Base-by-base conservation (phyloP, 2,797 vertebrate genomes). In the Hirundo rustica region DNA sequence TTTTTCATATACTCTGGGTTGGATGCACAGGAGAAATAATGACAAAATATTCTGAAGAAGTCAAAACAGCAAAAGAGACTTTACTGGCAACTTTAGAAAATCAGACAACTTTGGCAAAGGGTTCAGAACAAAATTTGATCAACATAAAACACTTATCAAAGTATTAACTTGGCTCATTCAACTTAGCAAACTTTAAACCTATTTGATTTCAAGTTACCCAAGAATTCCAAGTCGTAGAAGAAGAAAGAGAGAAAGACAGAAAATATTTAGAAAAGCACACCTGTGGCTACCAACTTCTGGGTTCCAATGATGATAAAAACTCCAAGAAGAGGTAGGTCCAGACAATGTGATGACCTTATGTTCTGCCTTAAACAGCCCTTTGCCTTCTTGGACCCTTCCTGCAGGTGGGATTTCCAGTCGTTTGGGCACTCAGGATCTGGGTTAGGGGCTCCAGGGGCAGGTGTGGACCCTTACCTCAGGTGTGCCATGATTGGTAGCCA, bases 201-300 rank as follows among this genome's bases (percentile, higher is more conserved):
- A 1, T n/a, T 76, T 0, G 0, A 68, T 61, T 61, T 68, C 38
- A 29, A 68, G 38, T 61, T 54, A 61, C 2, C 21, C 13, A 47
- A 47, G 34, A 47, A 62, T 54, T 70, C 13, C 30, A 47, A 47
- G 14, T 12, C 9, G 7, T 21, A 38, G 13, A 61, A 70, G 47
- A 71, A 61, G 23, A 45, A 65, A 50, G 27, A 84, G 12, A 65
- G 13, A 67, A 53, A 19, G 13, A 29, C 10, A 60, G 19, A 40
- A 70, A 47, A 40, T 0, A 21, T 40, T 54, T 17, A 54, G 40
- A 47, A 77, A 61, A 77, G 6, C 11, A 40, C 9, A 30, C 8
- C 17, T 40, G 47, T 15, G 17, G 6, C 34, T 62, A 53, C 8
- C 20, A 25, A 3, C 3, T 34, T 47, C 29, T 34, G 16, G 3